Base-by-base conservation (phyloP, 1,140 invertebrate genomes). In the Drosophila athabasca region DNA sequence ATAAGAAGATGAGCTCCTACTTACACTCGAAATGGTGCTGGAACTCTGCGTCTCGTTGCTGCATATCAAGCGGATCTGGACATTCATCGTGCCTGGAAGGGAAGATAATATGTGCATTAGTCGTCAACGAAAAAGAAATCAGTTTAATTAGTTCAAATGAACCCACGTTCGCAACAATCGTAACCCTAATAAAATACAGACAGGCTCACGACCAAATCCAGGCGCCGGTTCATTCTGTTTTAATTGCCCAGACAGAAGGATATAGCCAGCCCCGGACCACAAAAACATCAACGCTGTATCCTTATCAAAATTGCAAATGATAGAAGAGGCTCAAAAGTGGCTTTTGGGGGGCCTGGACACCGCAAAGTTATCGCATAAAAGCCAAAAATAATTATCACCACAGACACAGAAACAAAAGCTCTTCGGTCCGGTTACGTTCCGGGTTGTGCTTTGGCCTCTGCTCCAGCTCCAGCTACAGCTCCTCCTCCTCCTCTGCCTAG, bases 331-430 rank as follows among this genome's bases (percentile, higher is more conserved):
- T 39, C 76, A 57, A 53, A 55, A 44, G 46, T 31, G 54, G 62
- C 24, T 24, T 22, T 31, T 35, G 55, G 26, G 53, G 17, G 51
- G 68, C 52, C 57, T 58, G 70, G 67, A 17, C 72, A 70, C 76
- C 68, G 55, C 65, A 87, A 88, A 88, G 83, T 88, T 88, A 88
- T 88, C 84, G 78, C 76, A 88, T 88, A 82, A 88, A 88, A 88
- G 83, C 83, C 79, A 83, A 88, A 88, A 88, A 88, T 88, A 88
- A 88, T 88, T 88, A 88, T 88, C 83, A 88, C 83, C 70, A 61
- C 64, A 88, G 79, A 79, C 65, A 75, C 76, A 83, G 71, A 70
- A 78, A 71, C 73, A 61, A 50, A 72, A 57, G 57, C 48, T 9
- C 5, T 17, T 41, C 43, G 8, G 29, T 19, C 8, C 11, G n/a